These are phyloP conservation scores for Zonitis immaculata DNA, from an alignment of 2,888 invertebrate species.

Conservation along the genomic window DNA sequence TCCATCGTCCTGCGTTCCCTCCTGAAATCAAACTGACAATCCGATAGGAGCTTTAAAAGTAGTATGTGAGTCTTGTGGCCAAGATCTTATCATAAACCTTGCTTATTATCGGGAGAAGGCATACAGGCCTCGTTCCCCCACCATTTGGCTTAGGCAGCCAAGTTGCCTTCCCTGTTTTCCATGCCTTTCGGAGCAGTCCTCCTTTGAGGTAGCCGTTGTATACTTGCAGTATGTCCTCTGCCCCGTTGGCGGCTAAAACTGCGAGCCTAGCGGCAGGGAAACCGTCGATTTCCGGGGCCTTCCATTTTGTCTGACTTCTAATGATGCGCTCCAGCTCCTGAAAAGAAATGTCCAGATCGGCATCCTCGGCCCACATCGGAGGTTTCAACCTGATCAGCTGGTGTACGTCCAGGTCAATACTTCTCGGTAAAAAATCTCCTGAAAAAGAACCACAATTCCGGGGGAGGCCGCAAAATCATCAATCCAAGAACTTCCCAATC, in stretches of 20 bases:
- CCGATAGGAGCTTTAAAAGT: slow-evolving; percentile 21
- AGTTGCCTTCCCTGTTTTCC: slow-evolving; percentile 22
- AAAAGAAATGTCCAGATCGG: not conserved
- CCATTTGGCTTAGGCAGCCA: slow-evolving; percentile 25
- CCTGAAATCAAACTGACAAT: slow-evolving; percentile 23
- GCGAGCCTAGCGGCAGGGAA: slow-evolving; percentile 13
- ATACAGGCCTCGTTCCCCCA: slow-evolving; percentile 26
- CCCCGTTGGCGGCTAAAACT: not conserved
- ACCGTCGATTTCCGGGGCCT: slow-evolving; percentile 17
- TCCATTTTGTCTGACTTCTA: slow-evolving; percentile 8
- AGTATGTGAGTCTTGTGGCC: slow-evolving; percentile 21
- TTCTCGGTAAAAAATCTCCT: slow-evolving; percentile 1
- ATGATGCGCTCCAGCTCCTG: no score
- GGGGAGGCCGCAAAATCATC: no score
- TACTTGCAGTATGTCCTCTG: slow-evolving; percentile 7
- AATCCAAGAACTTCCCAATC: no score
- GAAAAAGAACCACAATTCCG: no score
- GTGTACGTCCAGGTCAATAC: not conserved
- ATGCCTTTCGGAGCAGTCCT: slow-evolving; percentile 18
- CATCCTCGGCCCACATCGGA: no score
- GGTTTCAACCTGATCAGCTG: not conserved
- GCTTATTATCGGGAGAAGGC: slow-evolving; percentile 27
- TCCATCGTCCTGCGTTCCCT: slow-evolving; percentile 10
- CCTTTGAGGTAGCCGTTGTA: slow-evolving; percentile 20
- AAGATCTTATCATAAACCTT: slow-evolving; percentile 30